A percentile compares a stretch with the other conserved stretches of the same genome.
Evolutionary conservation across 1,140 invertebrate genomes (phyloP).

Genomic region (Nasonia vitripennis): DNA sequence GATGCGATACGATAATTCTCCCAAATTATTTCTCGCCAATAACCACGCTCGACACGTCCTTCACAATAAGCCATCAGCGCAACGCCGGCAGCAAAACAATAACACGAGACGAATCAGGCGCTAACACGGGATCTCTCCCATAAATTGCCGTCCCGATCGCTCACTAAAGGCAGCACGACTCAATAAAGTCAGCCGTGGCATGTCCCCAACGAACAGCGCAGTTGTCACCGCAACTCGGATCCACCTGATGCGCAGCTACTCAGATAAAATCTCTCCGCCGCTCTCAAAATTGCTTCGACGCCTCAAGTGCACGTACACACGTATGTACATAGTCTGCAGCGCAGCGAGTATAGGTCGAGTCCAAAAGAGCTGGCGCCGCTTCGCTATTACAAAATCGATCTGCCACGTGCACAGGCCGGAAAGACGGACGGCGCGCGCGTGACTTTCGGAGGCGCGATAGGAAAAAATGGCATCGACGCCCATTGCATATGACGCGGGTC

Average conservation of each 20-base stretch:
- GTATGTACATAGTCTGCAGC: no score
- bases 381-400: no score
- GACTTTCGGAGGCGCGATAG: neutral
- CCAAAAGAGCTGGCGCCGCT: no score
- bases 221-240: neutral
- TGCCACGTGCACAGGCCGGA: no score
- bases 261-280: neutral
- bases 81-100: neutral
- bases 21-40: no score
- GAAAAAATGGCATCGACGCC: conserved; percentile 3
- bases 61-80: no score
- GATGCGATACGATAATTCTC: no score
- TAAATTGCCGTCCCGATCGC: neutral
- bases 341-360: no score
- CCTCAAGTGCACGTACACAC: neutral
- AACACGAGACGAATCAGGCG: neutral
- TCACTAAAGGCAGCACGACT: neutral
- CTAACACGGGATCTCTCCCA: neutral
- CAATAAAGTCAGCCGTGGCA: neutral
- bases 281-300: neutral
- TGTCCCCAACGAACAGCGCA: neutral
- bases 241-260: neutral
- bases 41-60: no score
- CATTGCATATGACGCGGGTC: neutral
- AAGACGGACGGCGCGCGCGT: neutral